These are phyloP conservation scores for Leptinotarsa lineolata DNA, from an alignment of 1,140 invertebrate species.

Conservation along the genomic window DNA sequence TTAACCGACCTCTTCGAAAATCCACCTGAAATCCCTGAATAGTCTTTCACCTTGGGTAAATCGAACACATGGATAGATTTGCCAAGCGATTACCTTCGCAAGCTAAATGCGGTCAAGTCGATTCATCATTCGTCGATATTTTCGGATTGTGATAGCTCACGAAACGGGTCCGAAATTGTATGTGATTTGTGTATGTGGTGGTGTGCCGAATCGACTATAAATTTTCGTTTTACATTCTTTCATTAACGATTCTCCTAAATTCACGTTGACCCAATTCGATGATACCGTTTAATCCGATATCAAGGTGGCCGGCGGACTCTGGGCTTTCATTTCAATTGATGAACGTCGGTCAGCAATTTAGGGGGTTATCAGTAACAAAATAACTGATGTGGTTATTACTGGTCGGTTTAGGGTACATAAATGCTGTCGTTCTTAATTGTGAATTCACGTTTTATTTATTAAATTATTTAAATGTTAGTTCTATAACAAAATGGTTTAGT, in stretches of 20 bases:
- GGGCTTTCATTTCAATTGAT: background rate
- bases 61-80: background rate
- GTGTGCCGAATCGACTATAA: background rate
- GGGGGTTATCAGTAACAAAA: too few relatives aligned
- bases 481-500: too few relatives aligned
- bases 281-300: background rate
- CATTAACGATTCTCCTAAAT: background rate
- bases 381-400: too few relatives aligned
- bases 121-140: background rate
- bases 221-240: constrained; percentile 6
- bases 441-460: too few relatives aligned
- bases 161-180: background rate
- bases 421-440: too few relatives aligned
- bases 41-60: background rate
- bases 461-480: too few relatives aligned
- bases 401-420: too few relatives aligned
- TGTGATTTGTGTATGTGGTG: background rate
- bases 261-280: background rate
- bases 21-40: background rate
- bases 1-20: too few relatives aligned
- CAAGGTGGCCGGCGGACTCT: background rate
- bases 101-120: background rate
- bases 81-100: background rate
- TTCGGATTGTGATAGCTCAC: background rate
- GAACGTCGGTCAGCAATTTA: too few relatives aligned